Percentiles rank a stretch among this genome's conserved stretches.
Conservation (phyloP, 2,113 vertebrate genomes). For the Amphiprion ocellaris region DNA sequence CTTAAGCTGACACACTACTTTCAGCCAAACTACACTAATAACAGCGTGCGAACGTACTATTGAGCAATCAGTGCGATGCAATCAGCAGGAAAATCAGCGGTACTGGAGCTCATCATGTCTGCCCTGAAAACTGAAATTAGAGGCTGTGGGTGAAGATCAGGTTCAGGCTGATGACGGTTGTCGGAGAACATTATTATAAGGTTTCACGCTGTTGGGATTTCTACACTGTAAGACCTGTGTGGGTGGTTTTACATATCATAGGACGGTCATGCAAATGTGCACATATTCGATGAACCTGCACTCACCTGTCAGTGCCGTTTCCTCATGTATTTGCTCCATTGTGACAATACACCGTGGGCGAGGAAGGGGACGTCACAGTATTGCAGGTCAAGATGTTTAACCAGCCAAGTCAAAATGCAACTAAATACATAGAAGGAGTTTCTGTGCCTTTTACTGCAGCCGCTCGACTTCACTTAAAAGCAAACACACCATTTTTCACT, state of each 20-base stretch:
- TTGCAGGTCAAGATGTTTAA: too few species aligned
- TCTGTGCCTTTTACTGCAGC: neutral
- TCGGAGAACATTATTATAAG: neutral
- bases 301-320: neutral
- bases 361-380: too few species aligned
- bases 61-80: conserved; percentile 58
- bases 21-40: conserved; percentile 27
- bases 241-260: neutral
- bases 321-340: too few species aligned
- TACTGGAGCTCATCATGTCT: conserved; percentile 20
- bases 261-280: neutral
- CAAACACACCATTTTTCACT: neutral
- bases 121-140: conserved; percentile 36
- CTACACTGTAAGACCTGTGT: neutral
- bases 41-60: conserved; percentile 10
- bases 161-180: conserved; percentile 1
- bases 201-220: neutral
- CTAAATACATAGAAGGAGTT: too few species aligned
- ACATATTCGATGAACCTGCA: neutral
- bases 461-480: neutral
- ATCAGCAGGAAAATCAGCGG: conserved; percentile 57
- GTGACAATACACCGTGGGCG: too few species aligned
- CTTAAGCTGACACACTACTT: conserved; percentile 26
- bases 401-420: too few species aligned
- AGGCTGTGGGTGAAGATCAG: conserved; percentile 20